Conservation (phyloP, 2,888 invertebrate genomes). For the Ganaspis brasiliensis region DNA sequence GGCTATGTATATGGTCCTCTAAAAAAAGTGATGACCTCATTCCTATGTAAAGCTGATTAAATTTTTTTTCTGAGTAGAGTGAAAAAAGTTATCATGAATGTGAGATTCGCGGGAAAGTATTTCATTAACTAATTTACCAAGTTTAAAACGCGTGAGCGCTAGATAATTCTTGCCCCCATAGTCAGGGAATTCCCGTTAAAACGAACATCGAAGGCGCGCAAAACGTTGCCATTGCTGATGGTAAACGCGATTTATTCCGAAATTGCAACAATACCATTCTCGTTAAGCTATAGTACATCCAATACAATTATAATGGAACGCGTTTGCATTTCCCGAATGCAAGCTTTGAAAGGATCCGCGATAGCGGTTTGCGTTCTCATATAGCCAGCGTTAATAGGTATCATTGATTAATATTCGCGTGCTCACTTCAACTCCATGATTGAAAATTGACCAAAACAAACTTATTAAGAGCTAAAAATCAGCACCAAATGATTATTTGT, state of each 20-base stretch:
- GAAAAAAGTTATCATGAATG: background rate
- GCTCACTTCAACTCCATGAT: constrained; percentile 11
- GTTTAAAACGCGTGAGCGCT: background rate
- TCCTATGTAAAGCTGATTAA: constrained; percentile 29
- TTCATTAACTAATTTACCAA: constrained; percentile 20
- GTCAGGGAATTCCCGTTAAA: constrained; percentile 12
- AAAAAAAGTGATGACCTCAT: background rate
- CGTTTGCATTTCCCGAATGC: constrained; percentile 35
- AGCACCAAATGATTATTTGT: background rate
- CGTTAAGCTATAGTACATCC: constrained; percentile 51
- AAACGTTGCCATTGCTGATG: constrained; percentile 37
- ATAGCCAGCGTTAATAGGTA: constrained; percentile 21
- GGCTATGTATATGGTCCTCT: no score
- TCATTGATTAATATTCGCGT: constrained; percentile 26
- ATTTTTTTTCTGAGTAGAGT: background rate
- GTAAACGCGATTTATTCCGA: constrained; percentile 59
- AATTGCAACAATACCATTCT: constrained; percentile 63
- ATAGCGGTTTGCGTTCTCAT: constrained; percentile 28
- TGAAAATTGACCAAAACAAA: constrained; percentile 16
- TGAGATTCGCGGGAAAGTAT: constrained; percentile 14
- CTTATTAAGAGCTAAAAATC: constrained; percentile 19
- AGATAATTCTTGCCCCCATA: constrained; percentile 16
- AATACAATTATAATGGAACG: constrained; percentile 36
- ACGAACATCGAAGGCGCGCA: constrained; percentile 32
- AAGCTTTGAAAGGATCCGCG: constrained; percentile 31